Percentiles rank a stretch among this genome's conserved stretches.
phyloP scores from a whole-genome alignment of 1,140 invertebrate genomes.

The Zaprionus ghesquierei region DNA sequence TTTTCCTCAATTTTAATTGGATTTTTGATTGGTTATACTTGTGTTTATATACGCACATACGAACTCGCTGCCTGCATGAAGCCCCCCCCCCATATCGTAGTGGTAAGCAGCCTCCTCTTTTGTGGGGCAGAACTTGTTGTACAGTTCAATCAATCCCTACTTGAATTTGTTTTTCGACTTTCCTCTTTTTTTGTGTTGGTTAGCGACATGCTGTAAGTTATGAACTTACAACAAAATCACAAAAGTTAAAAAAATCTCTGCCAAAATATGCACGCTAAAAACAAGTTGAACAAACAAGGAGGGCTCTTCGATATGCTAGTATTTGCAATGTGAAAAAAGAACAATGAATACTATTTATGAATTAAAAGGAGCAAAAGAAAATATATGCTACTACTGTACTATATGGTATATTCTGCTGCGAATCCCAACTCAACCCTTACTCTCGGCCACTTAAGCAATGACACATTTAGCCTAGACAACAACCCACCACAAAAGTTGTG shows the following conservation, averaged over 20 bases:
- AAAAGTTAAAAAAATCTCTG: conserved; percentile 22
- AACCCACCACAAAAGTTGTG: conserved; percentile 30
- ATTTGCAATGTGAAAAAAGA: not conserved
- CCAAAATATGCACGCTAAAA: conserved; percentile 32
- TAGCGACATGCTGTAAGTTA: conserved; percentile 64
- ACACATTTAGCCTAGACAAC: conserved; percentile 15
- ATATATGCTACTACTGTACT: too few species aligned
- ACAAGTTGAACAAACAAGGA: not conserved
- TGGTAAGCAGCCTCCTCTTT: not conserved
- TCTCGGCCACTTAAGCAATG: not conserved
- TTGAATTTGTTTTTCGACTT: conserved; percentile 58
- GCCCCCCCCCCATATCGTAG: conserved; percentile 8
- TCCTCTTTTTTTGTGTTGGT: conserved; percentile 37
- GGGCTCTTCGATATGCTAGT: not conserved
- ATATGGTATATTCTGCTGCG: not conserved
- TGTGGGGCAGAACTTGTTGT: not conserved
- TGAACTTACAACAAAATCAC: conserved; percentile 65
- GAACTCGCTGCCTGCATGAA: conserved; percentile 51
- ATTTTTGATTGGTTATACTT: conserved; percentile 83
- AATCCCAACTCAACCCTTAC: not conserved
- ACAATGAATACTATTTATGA: not conserved
- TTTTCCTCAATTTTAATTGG: conserved; percentile 83
- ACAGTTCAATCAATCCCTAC: conserved; percentile 36
- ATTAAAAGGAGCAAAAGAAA: too few species aligned
- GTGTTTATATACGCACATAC: conserved; percentile 80